Conservation (phyloP, 2,797 vertebrate genomes). For the Sphenopsis melanotis region DNA sequence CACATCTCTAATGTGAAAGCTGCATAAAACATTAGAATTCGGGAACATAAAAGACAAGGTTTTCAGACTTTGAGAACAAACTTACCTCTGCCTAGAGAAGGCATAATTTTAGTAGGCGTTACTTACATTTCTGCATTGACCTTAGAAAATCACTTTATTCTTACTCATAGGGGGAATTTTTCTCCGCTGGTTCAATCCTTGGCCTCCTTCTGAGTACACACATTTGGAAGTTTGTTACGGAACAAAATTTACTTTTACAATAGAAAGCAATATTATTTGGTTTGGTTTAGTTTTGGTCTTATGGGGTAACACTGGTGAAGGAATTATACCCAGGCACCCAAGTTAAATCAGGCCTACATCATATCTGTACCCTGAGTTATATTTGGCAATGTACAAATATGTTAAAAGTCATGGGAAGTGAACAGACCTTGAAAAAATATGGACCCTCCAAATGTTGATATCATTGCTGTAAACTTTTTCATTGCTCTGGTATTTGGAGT, state of each 20-base stretch:
- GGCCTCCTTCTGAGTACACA: neutral
- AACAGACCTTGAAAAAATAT: conserved; percentile 43
- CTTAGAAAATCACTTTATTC: neutral
- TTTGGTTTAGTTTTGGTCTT: neutral
- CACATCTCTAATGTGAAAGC: neutral
- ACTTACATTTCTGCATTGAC: neutral
- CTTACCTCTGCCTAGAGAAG: neutral
- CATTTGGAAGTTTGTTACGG: neutral
- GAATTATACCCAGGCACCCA: neutral
- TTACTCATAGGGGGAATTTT: neutral
- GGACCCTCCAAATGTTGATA: conserved; percentile 48
- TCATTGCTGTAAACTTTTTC: conserved; percentile 48
- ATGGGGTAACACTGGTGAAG: neutral
- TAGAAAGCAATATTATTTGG: neutral
- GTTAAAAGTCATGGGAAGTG: conserved; percentile 42
- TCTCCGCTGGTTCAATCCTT: neutral
- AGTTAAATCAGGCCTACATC: neutral
- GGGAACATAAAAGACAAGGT: neutral
- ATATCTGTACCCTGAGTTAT: neutral
- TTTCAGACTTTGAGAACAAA: neutral
- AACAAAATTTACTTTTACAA: neutral
- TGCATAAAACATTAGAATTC: neutral
- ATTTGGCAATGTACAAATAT: conserved; percentile 12
- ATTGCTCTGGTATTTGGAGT: conserved; percentile 54
- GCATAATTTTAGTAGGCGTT: neutral